Conservation (phyloP, 2,797 vertebrate species). For the Rhinatrema bivittatum region DNA sequence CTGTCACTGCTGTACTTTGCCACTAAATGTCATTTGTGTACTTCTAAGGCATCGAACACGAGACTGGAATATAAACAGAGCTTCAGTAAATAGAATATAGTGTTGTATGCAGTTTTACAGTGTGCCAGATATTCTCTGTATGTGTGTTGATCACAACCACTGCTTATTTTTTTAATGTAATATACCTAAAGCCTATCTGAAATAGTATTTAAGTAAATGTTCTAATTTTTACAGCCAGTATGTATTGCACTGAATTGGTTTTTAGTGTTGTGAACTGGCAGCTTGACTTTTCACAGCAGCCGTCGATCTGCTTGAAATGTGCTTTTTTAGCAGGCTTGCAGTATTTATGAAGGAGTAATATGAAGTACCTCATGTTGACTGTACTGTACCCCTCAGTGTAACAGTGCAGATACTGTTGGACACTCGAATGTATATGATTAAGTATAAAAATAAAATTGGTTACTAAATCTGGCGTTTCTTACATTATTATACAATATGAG, state of each 20-base stretch:
- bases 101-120: constrained; percentile 22
- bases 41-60: constrained; percentile 27
- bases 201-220: constrained; percentile 52
- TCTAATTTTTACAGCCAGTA: constrained; percentile 57
- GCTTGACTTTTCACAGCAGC: constrained; percentile 40
- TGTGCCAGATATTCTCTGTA: constrained; percentile 27
- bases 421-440: constrained; percentile 84
- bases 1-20: no score
- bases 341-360: constrained; percentile 69
- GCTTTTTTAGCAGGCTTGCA: constrained; percentile 50
- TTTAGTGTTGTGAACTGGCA: constrained; percentile 34
- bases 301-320: constrained; percentile 37
- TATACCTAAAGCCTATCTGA: constrained; percentile 52
- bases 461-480: constrained; percentile 47
- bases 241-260: constrained; percentile 62
- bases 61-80: constrained; percentile 16
- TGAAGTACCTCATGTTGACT: constrained; percentile 68
- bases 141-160: constrained; percentile 25
- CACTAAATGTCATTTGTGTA: no score
- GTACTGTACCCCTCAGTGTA: constrained; percentile 76
- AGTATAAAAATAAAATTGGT: constrained; percentile 71
- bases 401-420: constrained; percentile 78
- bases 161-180: constrained; percentile 44
- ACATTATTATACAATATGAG: constrained; percentile 38
- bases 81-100: constrained; percentile 14